Percentiles rank a stretch among this genome's conserved stretches.
phyloP scores from a whole-genome alignment of 1,140 invertebrate genomes.

The Drosophila fuyamai region DNA sequence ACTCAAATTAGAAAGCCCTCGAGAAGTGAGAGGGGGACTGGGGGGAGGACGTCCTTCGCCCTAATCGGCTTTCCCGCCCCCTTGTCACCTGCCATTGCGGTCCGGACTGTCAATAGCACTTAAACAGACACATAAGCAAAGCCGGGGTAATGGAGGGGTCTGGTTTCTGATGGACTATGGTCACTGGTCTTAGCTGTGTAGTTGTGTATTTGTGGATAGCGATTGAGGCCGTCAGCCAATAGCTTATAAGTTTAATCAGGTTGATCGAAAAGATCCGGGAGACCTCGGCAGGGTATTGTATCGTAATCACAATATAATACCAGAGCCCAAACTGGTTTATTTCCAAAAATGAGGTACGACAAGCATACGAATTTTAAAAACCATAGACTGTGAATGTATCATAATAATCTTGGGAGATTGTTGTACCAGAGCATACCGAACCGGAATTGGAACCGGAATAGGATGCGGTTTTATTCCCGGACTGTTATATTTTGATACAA shows the following conservation, averaged over 20 bases:
- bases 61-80: slow-evolving; percentile 19
- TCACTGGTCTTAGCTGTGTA: slow-evolving; percentile 5
- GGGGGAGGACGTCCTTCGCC: slow-evolving; percentile 10
- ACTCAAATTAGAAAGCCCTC: slow-evolving; percentile 51
- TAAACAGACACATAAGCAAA: slow-evolving; percentile 39
- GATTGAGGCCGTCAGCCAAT: slow-evolving; percentile 35
- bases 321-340: too few relatives aligned
- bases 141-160: slow-evolving; percentile 14
- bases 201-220: slow-evolving; percentile 27
- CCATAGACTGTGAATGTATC: too few relatives aligned
- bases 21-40: not conserved
- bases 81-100: slow-evolving; percentile 35
- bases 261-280: not conserved
- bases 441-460: too few relatives aligned
- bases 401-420: too few relatives aligned
- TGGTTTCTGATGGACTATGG: slow-evolving; percentile 33
- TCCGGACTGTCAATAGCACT: slow-evolving; percentile 48
- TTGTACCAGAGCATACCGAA: too few relatives aligned
- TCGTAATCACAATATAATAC: too few relatives aligned
- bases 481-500: not conserved
- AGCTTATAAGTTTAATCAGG: slow-evolving; percentile 3
- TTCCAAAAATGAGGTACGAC: too few relatives aligned
- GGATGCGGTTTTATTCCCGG: too few relatives aligned
- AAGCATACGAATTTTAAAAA: too few relatives aligned
- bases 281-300: not conserved